These are phyloP conservation scores for Microctonus brassicae DNA, from an alignment of 2,888 invertebrate genomes.

Conservation along the genomic window DNA sequence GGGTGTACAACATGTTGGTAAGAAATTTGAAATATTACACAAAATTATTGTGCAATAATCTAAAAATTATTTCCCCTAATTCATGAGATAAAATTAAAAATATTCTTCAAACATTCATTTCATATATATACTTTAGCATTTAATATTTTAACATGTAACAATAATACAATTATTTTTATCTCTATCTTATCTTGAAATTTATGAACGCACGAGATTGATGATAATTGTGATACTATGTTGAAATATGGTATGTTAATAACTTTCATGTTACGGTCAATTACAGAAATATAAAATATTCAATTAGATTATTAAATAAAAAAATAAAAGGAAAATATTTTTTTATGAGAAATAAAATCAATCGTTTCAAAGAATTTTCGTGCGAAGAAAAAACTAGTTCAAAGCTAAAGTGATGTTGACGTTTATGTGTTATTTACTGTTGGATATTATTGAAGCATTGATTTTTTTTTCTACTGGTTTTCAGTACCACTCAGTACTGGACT, in stretches of 20 bases:
- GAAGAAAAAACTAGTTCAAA: no score
- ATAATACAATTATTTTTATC: no score
- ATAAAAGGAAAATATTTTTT: no score
- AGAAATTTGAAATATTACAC: conserved; percentile 59
- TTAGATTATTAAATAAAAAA: no score
- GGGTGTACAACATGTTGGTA: conserved; percentile 80
- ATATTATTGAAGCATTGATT: not conserved
- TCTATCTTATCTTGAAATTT: no score
- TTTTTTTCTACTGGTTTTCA: conserved; percentile 57
- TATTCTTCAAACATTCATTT: no score
- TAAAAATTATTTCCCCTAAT: not conserved
- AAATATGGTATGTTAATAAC: not conserved
- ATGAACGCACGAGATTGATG: not conserved
- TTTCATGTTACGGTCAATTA: not conserved
- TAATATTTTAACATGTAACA: no score
- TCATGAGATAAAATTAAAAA: not conserved
- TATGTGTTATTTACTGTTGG: not conserved
- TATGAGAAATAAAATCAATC: no score
- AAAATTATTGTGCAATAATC: not conserved
- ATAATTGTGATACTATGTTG: not conserved
- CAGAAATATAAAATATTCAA: not conserved
- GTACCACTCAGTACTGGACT: conserved; percentile 77
- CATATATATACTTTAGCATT: no score
- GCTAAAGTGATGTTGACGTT: no score
- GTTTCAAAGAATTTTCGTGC: no score